These are phyloP conservation scores for Lytechinus variegatus DNA, from an alignment of 35 echinoderm and acorn worm species.

Conservation along the genomic window DNA sequence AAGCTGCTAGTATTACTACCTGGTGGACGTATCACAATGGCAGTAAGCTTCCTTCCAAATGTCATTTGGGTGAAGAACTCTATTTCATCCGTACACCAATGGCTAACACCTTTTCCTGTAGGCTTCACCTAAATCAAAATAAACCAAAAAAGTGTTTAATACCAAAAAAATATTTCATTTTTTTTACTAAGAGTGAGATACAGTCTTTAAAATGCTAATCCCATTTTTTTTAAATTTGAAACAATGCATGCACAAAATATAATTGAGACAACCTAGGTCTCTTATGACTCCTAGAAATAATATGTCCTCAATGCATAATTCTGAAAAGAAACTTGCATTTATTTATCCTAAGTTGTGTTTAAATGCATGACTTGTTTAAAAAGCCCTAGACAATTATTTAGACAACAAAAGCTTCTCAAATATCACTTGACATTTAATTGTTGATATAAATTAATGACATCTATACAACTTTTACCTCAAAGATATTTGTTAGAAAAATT, in stretches of 20 bases:
- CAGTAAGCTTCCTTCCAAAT: neutral
- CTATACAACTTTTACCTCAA: no score
- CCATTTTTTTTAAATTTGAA: neutral
- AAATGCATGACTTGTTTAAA: no score
- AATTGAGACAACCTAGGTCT: no score
- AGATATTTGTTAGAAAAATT: no score
- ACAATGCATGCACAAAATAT: neutral
- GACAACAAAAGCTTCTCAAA: no score
- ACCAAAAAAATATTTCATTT: neutral
- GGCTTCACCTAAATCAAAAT: conserved; percentile 30
- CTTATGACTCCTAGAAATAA: no score
- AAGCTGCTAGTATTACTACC: neutral
- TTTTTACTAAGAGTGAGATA: neutral
- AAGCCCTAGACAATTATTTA: no score
- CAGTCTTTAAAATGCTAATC: neutral
- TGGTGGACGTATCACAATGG: neutral
- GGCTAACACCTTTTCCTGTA: neutral
- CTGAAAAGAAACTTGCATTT: no score
- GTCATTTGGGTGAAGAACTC: conserved; percentile 30
- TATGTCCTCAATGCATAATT: no score
- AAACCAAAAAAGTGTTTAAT: neutral
- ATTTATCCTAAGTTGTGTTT: no score
- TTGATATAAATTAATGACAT: no score
- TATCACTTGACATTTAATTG: no score
- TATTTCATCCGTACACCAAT: conserved; percentile 15